These are phyloP conservation scores for Cerastis rubricosa DNA, from an alignment of 2,888 invertebrate species.

Conservation along the genomic window DNA sequence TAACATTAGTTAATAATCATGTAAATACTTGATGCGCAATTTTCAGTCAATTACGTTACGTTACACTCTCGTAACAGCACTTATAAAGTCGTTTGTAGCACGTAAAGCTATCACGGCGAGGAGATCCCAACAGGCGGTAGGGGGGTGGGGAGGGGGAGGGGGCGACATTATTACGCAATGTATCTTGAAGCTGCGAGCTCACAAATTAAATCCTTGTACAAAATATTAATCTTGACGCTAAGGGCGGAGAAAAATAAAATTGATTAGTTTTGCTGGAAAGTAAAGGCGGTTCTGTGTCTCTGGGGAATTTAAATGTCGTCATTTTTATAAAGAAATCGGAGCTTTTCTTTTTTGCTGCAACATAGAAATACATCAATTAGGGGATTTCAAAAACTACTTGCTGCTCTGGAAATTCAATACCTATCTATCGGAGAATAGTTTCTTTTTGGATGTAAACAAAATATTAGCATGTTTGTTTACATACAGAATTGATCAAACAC, in stretches of 20 bases:
- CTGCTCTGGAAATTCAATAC: background rate
- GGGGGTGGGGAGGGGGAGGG: background rate
- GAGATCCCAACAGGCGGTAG: constrained; percentile 6
- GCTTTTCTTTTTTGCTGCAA: constrained; percentile 5
- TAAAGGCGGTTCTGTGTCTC: constrained; percentile 22
- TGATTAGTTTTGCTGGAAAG: constrained; percentile 47
- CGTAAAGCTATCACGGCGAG: constrained; percentile 21
- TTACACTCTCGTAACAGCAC: constrained; percentile 19
- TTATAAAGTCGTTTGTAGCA: constrained; percentile 32
- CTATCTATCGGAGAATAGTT: background rate
- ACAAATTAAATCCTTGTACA: constrained; percentile 53
- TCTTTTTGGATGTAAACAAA: constrained; percentile 13
- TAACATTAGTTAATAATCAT: background rate
- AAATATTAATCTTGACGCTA: constrained; percentile 52
- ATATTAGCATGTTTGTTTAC: constrained; percentile 34
- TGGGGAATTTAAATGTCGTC: constrained; percentile 27
- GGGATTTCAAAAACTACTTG: background rate
- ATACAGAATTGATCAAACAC: constrained; percentile 34
- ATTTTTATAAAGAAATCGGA: constrained; percentile 35
- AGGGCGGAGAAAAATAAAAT: constrained; percentile 47
- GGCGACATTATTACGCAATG: constrained; percentile 36
- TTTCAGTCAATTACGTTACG: constrained; percentile 9
- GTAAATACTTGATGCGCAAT: constrained; percentile 7
- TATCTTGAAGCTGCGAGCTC: constrained; percentile 24
- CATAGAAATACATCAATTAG: background rate